phyloP scores from a whole-genome alignment of 2,888 invertebrate species.

The Coenonympha arcania region DNA sequence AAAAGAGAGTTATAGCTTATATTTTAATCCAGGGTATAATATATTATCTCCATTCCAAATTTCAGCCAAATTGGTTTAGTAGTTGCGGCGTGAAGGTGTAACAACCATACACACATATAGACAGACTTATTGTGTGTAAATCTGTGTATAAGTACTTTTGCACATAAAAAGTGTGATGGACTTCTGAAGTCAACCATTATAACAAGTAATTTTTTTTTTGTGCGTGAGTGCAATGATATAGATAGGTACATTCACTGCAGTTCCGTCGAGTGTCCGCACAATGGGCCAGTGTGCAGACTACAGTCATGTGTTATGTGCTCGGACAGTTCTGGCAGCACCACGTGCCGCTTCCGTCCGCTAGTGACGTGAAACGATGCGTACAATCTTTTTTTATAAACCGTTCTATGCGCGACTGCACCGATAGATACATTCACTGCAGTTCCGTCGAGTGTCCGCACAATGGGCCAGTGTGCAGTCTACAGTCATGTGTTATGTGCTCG shows the following conservation, averaged over 20 bases:
- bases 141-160: no score
- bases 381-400: not conserved
- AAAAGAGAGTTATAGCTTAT: no score
- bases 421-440: conserved; percentile 27
- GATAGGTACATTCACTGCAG: conserved; percentile 27
- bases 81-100: no score
- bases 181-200: no score
- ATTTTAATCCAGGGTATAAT: no score
- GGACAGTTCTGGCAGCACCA: conserved; percentile 45
- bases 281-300: conserved; percentile 29
- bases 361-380: conserved; percentile 9
- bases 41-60: no score
- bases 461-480: conserved; percentile 28
- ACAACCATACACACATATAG: no score
- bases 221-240: no score
- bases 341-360: conserved; percentile 28
- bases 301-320: conserved; percentile 33
- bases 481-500: conserved; percentile 34
- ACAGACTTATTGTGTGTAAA: no score
- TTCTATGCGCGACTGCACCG: conserved; percentile 22
- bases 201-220: no score
- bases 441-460: conserved; percentile 30
- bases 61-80: no score
- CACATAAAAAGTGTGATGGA: no score
- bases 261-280: conserved; percentile 30